Percentiles rank a stretch among this genome's conserved stretches.
Conservation (phyloP, 2,888 invertebrate genomes). For the Rotaria macrura region DNA sequence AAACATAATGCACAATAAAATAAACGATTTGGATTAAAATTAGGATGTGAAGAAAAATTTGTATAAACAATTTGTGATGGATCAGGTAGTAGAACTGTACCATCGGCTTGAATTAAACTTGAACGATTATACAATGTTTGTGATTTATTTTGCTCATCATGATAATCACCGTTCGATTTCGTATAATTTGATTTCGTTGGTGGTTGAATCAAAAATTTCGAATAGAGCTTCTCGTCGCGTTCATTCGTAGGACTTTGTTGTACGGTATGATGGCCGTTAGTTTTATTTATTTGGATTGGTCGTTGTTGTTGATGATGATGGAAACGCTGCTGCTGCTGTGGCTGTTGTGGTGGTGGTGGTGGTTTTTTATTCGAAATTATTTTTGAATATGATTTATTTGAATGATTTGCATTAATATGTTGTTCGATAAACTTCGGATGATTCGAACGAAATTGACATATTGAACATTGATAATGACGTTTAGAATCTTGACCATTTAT, state of each 20-base stretch:
- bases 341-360: too few relatives aligned
- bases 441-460: neutral
- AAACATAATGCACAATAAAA: constrained; percentile 18
- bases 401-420: neutral
- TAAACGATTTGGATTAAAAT: constrained; percentile 18
- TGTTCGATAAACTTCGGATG: constrained; percentile 10
- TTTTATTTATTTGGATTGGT: neutral
- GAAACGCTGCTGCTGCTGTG: too few relatives aligned
- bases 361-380: neutral
- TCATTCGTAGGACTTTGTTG: neutral
- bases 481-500: neutral
- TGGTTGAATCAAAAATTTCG: neutral
- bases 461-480: neutral
- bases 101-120: constrained; percentile 1
- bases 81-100: neutral
- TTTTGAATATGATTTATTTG: neutral
- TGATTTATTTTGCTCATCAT: neutral
- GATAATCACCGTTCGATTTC: neutral
- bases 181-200: neutral
- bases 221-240: neutral
- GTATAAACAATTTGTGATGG: constrained; percentile 6
- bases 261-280: neutral
- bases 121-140: neutral
- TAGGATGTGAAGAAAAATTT: neutral
- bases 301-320: neutral